These are phyloP conservation scores for Lypha dubia DNA, from an alignment of 2,888 invertebrate species.

Conservation along the genomic window DNA sequence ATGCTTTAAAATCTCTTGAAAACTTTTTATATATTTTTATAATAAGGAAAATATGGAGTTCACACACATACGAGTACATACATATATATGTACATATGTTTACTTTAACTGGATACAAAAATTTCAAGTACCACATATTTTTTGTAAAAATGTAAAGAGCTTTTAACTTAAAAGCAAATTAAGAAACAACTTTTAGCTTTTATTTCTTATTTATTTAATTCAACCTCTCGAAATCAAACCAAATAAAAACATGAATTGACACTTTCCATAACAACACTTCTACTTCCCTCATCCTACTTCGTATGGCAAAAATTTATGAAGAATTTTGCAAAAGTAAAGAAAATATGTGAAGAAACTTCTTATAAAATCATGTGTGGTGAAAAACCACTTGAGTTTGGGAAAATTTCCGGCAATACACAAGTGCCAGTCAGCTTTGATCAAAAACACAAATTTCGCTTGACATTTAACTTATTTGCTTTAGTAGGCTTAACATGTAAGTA, in stretches of 20 bases:
- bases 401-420: conserved; percentile 56
- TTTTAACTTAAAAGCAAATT: conserved; percentile 30
- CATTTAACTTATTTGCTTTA: conserved; percentile 31
- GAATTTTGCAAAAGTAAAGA: conserved; percentile 9
- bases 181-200: conserved; percentile 13
- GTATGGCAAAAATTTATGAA: conserved; percentile 2
- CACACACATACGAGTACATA: no score
- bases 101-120: conserved; percentile 7
- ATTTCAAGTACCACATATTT: conserved; percentile 24
- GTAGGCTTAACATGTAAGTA: not conserved
- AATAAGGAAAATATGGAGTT: no score
- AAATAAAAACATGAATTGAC: conserved; percentile 66
- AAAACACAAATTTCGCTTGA: conserved; percentile 27
- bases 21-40: no score
- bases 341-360: not conserved
- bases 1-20: no score
- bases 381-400: conserved; percentile 70
- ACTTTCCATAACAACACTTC: conserved; percentile 25
- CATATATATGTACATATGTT: not conserved
- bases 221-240: conserved; percentile 46
- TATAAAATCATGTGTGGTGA: conserved; percentile 29
- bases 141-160: conserved; percentile 29
- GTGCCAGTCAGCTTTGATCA: conserved; percentile 38
- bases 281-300: not conserved
- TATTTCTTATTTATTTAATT: conserved; percentile 50